Evolutionary conservation across 2,113 vertebrate species (phyloP), one percentile per base, ranked within the genome.

Genomic region (Panthera leo): DNA sequence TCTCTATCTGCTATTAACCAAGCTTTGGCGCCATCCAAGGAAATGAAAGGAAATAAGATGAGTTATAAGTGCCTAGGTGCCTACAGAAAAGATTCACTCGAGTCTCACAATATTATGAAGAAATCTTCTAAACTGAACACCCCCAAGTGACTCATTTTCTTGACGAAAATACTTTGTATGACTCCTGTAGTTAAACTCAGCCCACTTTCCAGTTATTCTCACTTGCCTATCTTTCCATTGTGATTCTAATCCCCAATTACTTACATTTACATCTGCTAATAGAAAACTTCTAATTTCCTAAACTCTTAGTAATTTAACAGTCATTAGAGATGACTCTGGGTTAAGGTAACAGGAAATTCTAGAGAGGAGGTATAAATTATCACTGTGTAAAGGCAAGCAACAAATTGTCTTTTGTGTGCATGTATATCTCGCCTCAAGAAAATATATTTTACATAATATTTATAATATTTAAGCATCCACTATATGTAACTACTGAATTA

Each of bases 281-380:
- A 89, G 45, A 91, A 97, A 94, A 96, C 67, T 90, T 89, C 88
- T 96, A 82, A 94, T 96, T 96, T 96, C 83, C 70, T 96, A 93
- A 88, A 94, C 90, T 91, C 29, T 91, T 31, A 86, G 67, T 82
- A 95, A 95, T 93, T 95, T 96, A 89, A 91, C 23, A 97, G 78
- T 73, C 76, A 89, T 79, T 94, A 86, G n/a, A 89, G 25, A 94
- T 7, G 61, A 83, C 31, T 86, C 83, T 45, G 31, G 65, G 48
- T 58, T 94, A 85, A 91, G 7, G 14, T 67, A 92, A 67, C 8
- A 92, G 53, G 55, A 85, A 96, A 95, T 79, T 78, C 14, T 6
- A 86, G 55, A 93, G 39, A 95, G 55, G 86, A 93, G n/a, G 31
- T 82, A 51, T 55, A 85, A 75, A 10, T 71, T 71, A 80, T 34